phyloP scores from a whole-genome alignment of 2,797 vertebrate genomes.

The Ficedula albicollis region DNA sequence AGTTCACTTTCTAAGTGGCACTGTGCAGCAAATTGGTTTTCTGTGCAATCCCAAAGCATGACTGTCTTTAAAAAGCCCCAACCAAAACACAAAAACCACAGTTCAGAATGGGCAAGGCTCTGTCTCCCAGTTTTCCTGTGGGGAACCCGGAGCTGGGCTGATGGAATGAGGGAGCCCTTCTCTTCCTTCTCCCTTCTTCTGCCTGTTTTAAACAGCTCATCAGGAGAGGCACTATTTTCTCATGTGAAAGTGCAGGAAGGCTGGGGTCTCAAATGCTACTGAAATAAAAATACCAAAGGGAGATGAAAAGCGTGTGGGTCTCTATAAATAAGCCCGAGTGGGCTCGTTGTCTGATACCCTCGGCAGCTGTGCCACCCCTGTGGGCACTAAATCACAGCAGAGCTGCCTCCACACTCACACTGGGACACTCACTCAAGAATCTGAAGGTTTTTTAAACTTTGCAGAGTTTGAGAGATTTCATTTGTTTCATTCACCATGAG shows the following conservation, averaged over 20 bases:
- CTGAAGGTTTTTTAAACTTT: background rate
- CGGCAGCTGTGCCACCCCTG: background rate
- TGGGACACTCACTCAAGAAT: background rate
- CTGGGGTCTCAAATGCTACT: background rate
- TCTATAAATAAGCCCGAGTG: background rate
- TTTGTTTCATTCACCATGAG: background rate
- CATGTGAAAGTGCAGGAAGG: background rate
- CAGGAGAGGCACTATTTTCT: background rate
- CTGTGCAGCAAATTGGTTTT: slow-evolving; percentile 1
- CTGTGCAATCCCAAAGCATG: slow-evolving; percentile 1
- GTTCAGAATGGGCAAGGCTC: background rate
- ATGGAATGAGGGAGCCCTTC: background rate
- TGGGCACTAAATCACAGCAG: background rate
- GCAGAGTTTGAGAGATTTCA: background rate
- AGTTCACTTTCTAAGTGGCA: slow-evolving; percentile 41
- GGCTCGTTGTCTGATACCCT: background rate
- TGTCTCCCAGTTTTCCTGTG: background rate
- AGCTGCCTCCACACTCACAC: background rate
- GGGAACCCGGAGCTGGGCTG: background rate
- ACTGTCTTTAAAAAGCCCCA: background rate
- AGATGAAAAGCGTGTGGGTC: background rate
- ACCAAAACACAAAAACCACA: background rate
- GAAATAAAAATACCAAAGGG: background rate
- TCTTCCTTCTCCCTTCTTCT: background rate
- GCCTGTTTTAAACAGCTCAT: background rate